phyloP scores from a whole-genome alignment of 2,888 invertebrate genomes.

The Thecophora atra region DNA sequence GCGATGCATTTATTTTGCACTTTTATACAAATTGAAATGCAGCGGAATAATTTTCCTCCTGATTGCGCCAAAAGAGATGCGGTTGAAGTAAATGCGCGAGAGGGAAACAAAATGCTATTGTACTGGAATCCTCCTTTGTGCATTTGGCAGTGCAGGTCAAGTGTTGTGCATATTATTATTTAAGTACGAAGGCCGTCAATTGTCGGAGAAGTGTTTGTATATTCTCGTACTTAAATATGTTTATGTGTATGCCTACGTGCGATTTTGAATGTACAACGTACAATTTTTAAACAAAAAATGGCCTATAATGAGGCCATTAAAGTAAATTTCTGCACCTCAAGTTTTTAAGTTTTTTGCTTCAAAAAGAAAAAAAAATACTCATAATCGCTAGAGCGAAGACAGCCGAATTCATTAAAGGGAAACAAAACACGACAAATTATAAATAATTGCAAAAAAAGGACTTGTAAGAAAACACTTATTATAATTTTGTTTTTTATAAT shows the following conservation, averaged over 20 bases:
- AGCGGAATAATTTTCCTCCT: conserved; percentile 25
- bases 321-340: conserved; percentile 11
- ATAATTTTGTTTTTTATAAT: too few species aligned
- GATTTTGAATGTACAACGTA: background rate
- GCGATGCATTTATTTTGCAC: conserved; percentile 12
- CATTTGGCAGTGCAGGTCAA: background rate
- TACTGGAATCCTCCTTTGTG: too few species aligned
- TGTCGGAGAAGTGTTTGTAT: conserved; percentile 27
- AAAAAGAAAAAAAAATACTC: too few species aligned
- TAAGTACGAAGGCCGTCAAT: background rate
- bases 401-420: too few species aligned
- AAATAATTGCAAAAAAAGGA: too few species aligned
- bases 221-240: background rate
- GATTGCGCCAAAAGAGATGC: too few species aligned
- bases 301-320: conserved; percentile 20
- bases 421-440: too few species aligned
- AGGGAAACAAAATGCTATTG: too few species aligned
- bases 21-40: conserved; percentile 24
- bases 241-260: conserved; percentile 7
- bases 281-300: conserved; percentile 16
- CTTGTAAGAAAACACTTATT: too few species aligned
- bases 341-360: background rate
- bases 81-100: too few species aligned
- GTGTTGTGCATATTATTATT: background rate
- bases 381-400: too few species aligned